Conservation (phyloP, 2,113 vertebrate genomes). For the Grallaria varia region DNA sequence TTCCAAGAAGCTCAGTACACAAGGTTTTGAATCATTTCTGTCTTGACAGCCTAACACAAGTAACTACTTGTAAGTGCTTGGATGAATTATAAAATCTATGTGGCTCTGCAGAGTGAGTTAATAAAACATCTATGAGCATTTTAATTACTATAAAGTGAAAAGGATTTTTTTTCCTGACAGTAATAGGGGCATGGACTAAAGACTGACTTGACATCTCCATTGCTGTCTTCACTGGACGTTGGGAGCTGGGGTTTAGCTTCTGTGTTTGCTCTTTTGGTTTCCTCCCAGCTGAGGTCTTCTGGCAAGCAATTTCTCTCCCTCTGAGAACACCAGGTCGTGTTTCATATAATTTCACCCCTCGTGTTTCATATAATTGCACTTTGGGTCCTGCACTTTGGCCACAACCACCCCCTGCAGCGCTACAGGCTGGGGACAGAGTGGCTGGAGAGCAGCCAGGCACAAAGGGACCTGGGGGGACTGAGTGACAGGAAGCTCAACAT, state of each 20-base stretch:
- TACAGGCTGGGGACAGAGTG: no score
- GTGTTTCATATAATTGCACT: not conserved
- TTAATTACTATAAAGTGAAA: conserved; percentile 48
- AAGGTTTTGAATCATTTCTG: conserved; percentile 56
- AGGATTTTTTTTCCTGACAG: not conserved
- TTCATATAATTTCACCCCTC: not conserved
- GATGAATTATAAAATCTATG: conserved; percentile 57
- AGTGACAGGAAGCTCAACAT: no score
- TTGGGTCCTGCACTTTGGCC: no score
- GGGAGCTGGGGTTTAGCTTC: not conserved
- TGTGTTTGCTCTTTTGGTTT: not conserved
- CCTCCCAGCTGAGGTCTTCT: not conserved
- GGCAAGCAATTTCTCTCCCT: not conserved
- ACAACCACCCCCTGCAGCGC: no score
- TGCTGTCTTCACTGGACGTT: not conserved
- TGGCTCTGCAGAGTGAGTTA: conserved; percentile 22
- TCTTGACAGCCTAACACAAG: conserved; percentile 63
- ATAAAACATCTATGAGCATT: conserved; percentile 50
- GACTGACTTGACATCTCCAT: not conserved
- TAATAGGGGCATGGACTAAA: not conserved
- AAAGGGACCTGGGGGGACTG: no score
- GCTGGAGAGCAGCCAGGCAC: no score
- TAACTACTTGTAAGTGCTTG: conserved; percentile 58
- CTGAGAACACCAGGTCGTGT: not conserved
- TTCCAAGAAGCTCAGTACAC: conserved; percentile 59